Base-by-base conservation (phyloP, 2,113 vertebrate genomes). In the Protomyctophum bolini region DNA sequence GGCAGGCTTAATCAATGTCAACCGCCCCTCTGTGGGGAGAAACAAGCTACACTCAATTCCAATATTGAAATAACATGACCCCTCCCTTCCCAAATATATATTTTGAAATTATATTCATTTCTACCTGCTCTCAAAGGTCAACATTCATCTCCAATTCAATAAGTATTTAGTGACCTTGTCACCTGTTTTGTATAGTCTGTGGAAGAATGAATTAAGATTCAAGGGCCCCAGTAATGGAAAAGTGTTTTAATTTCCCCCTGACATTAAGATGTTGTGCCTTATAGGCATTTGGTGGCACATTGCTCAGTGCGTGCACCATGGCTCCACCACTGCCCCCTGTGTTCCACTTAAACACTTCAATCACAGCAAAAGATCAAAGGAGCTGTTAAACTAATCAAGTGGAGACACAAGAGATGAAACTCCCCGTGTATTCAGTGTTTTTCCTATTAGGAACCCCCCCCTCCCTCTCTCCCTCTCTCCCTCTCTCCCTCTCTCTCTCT, bases 221-320 rank as follows among this genome's bases (percentile, higher is more conserved):
- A 94, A 93, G 93, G 62, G 92, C 92, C 93, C 91, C 89, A 89
- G 94, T 93, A 96, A 95, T 93, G 91, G 92, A 92, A 94, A 93
- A 91, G 89, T 92, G 90, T 95, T 97, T 95, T 98, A 97, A 98
- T 98, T 98, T 97, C 94, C 93, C 93, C 91, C 92, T 99, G 97
- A 98, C 97, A 98, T 99, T 98, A 97, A 97, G 93, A 94, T 91
- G 90, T 90, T 95, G 94, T 97, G 94, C 95, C 97, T 96, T 91
- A 91, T 93, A 95, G 97, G 95, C 94, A 97, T 96, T 92, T 91
- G 93, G 94, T 93, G 94, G 92, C 92, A 93, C 93, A 76, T 94
- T 93, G 89, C 90, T 92, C 90, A 87, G 87, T 86, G 89, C 92
- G 94, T 91, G 87, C 90, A 95, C 91, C 81, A 91, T 87, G 90